Evolutionary conservation across 2,888 invertebrate genomes (phyloP).

Genomic region (Sussaba pulchella): DNA sequence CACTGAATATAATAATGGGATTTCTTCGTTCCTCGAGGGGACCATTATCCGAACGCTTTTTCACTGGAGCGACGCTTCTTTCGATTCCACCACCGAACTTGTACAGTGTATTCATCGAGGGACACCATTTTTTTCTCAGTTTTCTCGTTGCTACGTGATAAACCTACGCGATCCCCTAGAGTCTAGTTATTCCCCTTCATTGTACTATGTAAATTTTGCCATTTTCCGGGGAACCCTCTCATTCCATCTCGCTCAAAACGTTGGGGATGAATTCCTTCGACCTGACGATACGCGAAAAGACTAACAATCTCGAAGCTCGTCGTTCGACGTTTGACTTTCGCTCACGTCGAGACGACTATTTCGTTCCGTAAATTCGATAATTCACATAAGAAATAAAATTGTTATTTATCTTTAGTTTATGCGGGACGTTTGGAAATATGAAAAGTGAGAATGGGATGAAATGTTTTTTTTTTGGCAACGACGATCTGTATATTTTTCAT

Average conservation of each 20-base stretch:
- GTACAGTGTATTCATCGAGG: neutral
- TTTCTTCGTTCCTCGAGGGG: slow-evolving; percentile 32
- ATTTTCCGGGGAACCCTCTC: slow-evolving; percentile 39
- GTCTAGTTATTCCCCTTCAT: neutral
- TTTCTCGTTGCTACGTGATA: slow-evolving; percentile 22
- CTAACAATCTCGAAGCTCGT: slow-evolving; percentile 28
- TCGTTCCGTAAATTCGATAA: too few species aligned
- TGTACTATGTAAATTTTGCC: slow-evolving; percentile 50
- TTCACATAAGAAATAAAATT: neutral
- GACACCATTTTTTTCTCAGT: slow-evolving; percentile 30
- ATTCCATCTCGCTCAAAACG: slow-evolving; percentile 7
- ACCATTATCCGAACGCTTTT: slow-evolving; percentile 41
- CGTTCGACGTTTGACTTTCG: slow-evolving; percentile 11
- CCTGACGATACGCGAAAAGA: neutral
- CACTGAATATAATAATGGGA: slow-evolving; percentile 44
- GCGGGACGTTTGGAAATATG: neutral
- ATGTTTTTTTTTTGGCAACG: neutral
- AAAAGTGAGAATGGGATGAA: too few species aligned
- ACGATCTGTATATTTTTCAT: too few species aligned
- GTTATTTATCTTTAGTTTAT: neutral
- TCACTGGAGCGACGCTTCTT: slow-evolving; percentile 4
- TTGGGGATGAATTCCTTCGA: slow-evolving; percentile 9
- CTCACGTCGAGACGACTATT: neutral
- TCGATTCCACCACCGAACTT: neutral
- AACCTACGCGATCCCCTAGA: slow-evolving; percentile 4